A percentile compares a stretch with the other conserved stretches of the same genome.
phyloP scores from a whole-genome alignment of 2,888 invertebrate species.

The Lepidonotus clava region DNA sequence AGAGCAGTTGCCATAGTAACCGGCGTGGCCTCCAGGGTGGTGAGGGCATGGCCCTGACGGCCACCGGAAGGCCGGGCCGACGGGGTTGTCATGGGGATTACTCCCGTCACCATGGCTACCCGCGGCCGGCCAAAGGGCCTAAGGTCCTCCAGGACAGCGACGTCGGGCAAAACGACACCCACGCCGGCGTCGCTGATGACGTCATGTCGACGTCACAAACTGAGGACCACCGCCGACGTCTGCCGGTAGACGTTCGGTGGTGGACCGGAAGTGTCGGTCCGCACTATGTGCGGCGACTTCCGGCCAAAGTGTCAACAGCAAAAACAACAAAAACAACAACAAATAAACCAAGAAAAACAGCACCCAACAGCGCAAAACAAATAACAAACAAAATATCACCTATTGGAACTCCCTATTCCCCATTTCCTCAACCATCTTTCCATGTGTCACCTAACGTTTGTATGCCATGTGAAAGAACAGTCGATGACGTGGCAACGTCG shows the following conservation, averaged over 20 bases:
- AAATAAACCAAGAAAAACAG: not conserved
- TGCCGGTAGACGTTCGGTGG: not conserved
- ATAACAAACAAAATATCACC: not conserved
- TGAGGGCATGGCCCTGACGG: slow-evolving; percentile 2
- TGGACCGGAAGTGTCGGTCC: not conserved
- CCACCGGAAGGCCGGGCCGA: not conserved
- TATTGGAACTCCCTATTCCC: not conserved
- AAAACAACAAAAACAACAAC: not conserved
- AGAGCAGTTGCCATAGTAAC: slow-evolving; percentile 42
- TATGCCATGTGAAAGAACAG: not conserved
- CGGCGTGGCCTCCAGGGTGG: not conserved
- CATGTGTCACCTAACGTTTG: not conserved
- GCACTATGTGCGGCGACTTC: not conserved
- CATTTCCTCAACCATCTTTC: not conserved
- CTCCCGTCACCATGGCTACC: not conserved
- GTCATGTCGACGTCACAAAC: not conserved
- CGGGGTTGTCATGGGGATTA: slow-evolving; percentile 21
- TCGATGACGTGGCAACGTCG: not conserved
- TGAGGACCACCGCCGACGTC: slow-evolving; percentile 1
- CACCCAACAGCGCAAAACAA: not conserved
- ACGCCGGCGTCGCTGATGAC: not conserved
- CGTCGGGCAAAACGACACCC: slow-evolving; percentile 1
- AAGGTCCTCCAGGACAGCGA: not conserved
- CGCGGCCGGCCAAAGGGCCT: not conserved
- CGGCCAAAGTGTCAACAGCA: not conserved